These are phyloP conservation scores for Mugil cephalus DNA, from an alignment of 2,113 vertebrate species.

Conservation along the genomic window DNA sequence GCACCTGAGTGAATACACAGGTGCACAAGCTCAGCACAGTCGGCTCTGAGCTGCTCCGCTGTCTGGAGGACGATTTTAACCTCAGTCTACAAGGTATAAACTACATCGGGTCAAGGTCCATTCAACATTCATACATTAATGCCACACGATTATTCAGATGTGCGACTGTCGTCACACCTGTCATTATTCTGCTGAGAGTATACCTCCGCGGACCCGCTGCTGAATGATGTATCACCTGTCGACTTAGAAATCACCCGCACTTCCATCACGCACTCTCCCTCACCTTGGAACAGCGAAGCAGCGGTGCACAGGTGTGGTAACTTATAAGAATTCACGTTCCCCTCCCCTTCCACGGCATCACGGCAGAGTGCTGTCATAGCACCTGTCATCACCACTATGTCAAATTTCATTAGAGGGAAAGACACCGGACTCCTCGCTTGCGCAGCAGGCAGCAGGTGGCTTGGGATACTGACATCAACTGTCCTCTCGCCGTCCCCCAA, in stretches of 20 bases:
- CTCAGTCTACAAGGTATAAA: constrained; percentile 59
- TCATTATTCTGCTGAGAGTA: constrained; percentile 76
- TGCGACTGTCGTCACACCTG: constrained; percentile 74
- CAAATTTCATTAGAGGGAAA: constrained; percentile 79
- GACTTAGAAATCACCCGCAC: constrained; percentile 72
- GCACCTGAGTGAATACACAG: background rate
- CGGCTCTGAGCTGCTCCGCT: constrained; percentile 1
- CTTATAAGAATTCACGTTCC: constrained; percentile 72
- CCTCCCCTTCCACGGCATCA: constrained; percentile 59
- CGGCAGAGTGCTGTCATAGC: constrained; percentile 70
- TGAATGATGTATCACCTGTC: constrained; percentile 85
- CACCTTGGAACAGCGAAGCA: constrained; percentile 70
- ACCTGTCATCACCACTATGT: constrained; percentile 80
- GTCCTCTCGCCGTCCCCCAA: constrained; percentile 53
- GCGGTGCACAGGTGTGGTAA: constrained; percentile 78
- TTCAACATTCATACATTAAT: constrained; percentile 68
- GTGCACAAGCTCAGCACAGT: constrained; percentile 20
- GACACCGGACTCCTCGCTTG: constrained; percentile 48
- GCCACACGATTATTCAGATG: constrained; percentile 76
- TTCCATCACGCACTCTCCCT: constrained; percentile 57
- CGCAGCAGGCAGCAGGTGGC: constrained; percentile 77
- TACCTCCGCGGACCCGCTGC: constrained; percentile 63
- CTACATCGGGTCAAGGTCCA: constrained; percentile 71
- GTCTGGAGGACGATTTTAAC: constrained; percentile 48
- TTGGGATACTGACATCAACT: constrained; percentile 60